These are phyloP conservation scores for Temnothorax rugatulus DNA, from an alignment of 2,888 invertebrate species.

Conservation along the genomic window DNA sequence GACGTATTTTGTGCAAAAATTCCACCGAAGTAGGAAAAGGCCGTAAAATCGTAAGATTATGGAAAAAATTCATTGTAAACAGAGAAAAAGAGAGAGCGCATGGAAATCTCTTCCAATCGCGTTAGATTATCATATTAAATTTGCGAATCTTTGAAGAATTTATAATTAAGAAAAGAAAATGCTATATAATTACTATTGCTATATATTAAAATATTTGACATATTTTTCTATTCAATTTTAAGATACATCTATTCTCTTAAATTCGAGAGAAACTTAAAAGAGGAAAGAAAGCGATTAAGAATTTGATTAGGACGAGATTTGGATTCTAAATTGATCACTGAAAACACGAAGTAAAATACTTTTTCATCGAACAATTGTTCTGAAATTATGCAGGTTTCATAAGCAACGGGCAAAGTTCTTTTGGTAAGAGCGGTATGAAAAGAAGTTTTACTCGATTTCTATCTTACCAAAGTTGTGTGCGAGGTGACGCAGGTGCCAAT, in stretches of 20 bases:
- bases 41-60: background rate
- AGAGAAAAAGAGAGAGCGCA: background rate
- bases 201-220: background rate
- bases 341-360: background rate
- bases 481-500: constrained; percentile 27
- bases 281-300: background rate
- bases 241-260: background rate
- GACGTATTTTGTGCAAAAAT: constrained; percentile 4
- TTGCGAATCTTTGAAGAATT: background rate
- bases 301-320: background rate
- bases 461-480: constrained; percentile 11
- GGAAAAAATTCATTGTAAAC: background rate
- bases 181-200: background rate
- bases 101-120: background rate
- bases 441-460: constrained; percentile 32
- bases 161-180: background rate
- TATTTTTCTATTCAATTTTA: background rate
- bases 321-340: background rate
- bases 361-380: constrained; percentile 13
- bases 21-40: background rate
- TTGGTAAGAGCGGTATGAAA: background rate
- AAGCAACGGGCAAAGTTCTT: background rate
- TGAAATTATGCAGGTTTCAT: constrained; percentile 10
- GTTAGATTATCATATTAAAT: constrained; percentile 6
- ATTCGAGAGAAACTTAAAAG: background rate